These are phyloP conservation scores for Venustaconcha ellipsiformis DNA, from an alignment of 1,140 invertebrate species.

Conservation along the genomic window DNA sequence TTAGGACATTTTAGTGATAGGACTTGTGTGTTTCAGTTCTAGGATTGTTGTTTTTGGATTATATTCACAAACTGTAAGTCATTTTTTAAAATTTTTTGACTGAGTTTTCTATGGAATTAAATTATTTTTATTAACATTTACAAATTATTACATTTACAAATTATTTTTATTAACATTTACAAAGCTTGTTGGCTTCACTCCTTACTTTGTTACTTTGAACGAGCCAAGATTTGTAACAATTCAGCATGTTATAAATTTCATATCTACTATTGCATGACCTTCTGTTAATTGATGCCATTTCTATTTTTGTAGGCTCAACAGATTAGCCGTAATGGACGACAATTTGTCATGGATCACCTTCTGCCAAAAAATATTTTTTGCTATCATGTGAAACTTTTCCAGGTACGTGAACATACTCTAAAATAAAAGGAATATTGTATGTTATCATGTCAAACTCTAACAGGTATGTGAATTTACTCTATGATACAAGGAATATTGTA, in stretches of 20 bases:
- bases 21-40: too few relatives aligned
- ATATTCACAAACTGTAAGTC: too few relatives aligned
- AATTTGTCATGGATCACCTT: slow-evolving; percentile 84
- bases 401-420: slow-evolving; percentile 57
- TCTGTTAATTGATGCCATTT: neutral
- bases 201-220: neutral
- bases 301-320: slow-evolving; percentile 70
- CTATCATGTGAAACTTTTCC: slow-evolving; percentile 86
- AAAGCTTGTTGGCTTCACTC: neutral
- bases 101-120: neutral
- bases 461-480: too few relatives aligned
- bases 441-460: too few relatives aligned
- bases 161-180: neutral
- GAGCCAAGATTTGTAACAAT: neutral
- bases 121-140: neutral
- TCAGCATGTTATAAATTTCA: neutral
- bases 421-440: too few relatives aligned
- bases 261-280: neutral
- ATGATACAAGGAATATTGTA: too few relatives aligned
- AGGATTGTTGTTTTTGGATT: too few relatives aligned
- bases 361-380: slow-evolving; percentile 90
- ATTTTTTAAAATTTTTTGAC: neutral
- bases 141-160: too few relatives aligned
- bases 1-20: too few relatives aligned
- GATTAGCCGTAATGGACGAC: slow-evolving; percentile 80